Evolutionary conservation across 2,888 invertebrate species (phyloP).

Genomic region (Papilio elwesi): DNA sequence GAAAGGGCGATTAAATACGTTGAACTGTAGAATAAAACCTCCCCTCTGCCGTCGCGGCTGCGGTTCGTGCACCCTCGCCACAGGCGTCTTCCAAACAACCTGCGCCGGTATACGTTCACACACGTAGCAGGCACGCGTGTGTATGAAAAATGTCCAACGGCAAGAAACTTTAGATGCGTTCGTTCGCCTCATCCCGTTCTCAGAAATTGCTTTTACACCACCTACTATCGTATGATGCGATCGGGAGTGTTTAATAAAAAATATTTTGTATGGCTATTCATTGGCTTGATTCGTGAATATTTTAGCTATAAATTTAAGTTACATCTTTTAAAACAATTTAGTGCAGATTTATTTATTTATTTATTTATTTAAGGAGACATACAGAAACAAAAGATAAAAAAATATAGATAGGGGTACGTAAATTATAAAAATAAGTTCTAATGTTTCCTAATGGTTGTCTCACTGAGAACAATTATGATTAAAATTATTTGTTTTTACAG

Average conservation of each 20-base stretch:
- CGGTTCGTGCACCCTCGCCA: conserved; percentile 59
- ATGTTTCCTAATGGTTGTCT: too few relatives aligned
- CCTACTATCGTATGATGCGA: conserved; percentile 53
- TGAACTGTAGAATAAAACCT: conserved; percentile 57
- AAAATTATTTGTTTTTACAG: too few relatives aligned
- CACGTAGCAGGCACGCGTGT: conserved; percentile 51
- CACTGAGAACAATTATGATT: too few relatives aligned
- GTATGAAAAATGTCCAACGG: conserved; percentile 60
- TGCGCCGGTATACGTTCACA: conserved; percentile 48
- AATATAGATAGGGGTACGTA: too few relatives aligned
- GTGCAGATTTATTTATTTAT: background rate
- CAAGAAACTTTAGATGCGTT: conserved; percentile 66
- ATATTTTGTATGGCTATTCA: background rate
- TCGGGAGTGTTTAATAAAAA: conserved; percentile 47
- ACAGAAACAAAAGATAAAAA: too few relatives aligned
- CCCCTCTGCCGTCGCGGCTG: conserved; percentile 31
- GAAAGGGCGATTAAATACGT: conserved; percentile 55
- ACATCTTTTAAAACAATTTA: background rate
- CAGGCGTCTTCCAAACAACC: conserved; percentile 61
- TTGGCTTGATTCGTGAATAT: background rate
- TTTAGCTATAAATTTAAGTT: background rate
- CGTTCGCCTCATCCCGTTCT: conserved; percentile 64
- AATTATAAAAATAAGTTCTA: too few relatives aligned
- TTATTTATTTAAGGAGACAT: too few relatives aligned
- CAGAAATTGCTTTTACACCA: conserved; percentile 51